A percentile compares a stretch with the other conserved stretches of the same genome.
Conservation (phyloP, 2,113 vertebrate species). For the Hymenochirus boettgeri region DNA sequence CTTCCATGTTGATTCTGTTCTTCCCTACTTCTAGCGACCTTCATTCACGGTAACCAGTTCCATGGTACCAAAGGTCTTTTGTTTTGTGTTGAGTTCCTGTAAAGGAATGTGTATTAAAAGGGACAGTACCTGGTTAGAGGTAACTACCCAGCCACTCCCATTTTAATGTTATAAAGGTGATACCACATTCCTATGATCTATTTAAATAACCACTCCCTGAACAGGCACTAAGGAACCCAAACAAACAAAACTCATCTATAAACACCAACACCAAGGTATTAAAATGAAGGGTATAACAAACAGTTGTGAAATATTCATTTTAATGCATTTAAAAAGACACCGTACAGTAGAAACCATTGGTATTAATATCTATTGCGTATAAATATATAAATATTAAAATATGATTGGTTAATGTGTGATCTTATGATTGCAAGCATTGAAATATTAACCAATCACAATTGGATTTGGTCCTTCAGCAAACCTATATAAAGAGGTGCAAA, state of each 20-base stretch:
- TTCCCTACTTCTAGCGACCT: neutral
- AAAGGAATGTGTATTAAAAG: constrained; percentile 31
- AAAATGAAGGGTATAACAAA: too few relatives aligned
- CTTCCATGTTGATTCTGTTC: neutral
- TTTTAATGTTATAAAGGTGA: constrained; percentile 16
- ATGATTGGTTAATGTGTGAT: too few relatives aligned
- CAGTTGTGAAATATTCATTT: too few relatives aligned
- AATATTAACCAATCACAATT: too few relatives aligned
- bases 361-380: too few relatives aligned
- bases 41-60: constrained; percentile 5
- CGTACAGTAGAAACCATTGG: too few relatives aligned
- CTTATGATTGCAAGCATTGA: too few relatives aligned
- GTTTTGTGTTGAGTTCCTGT: constrained; percentile 17
- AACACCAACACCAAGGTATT: constrained; percentile 9
- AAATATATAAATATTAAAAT: too few relatives aligned
- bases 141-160: constrained; percentile 33
- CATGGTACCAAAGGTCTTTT: constrained; percentile 32
- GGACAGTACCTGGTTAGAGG: constrained; percentile 21
- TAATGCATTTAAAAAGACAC: too few relatives aligned
- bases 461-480: too few relatives aligned
- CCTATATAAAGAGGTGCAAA: too few relatives aligned
- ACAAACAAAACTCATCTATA: constrained; percentile 18
- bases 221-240: constrained; percentile 8
- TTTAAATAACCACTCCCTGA: constrained; percentile 28
- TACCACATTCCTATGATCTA: constrained; percentile 29